phyloP scores from a whole-genome alignment of 2,797 vertebrate genomes.

The Denticeps clupeoides region DNA sequence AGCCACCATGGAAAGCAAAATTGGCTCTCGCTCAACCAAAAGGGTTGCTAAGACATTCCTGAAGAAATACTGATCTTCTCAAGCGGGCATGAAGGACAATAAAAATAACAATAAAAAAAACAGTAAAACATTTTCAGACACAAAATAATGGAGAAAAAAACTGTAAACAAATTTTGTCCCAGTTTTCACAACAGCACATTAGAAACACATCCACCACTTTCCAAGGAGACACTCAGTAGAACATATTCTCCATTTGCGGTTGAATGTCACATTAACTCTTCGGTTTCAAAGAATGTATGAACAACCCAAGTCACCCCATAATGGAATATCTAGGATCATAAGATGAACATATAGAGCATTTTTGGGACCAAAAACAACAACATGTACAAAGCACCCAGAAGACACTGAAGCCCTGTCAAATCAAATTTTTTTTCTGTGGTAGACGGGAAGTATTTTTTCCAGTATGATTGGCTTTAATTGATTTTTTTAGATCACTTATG shows the following conservation, averaged over 20 bases:
- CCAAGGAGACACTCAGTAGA: constrained; percentile 1
- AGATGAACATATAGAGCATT: too few species aligned
- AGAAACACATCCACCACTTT: constrained; percentile 13
- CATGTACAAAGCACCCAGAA: too few species aligned
- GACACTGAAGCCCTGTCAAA: too few species aligned
- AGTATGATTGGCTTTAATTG: too few species aligned
- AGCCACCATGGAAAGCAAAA: constrained; percentile 8
- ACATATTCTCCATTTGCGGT: neutral
- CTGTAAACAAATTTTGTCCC: constrained; percentile 8
- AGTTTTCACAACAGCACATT: constrained; percentile 10
- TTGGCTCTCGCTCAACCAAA: neutral
- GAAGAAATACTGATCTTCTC: neutral
- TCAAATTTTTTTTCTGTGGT: too few species aligned
- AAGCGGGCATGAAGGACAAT: constrained; percentile 4
- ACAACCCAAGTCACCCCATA: constrained; percentile 14
- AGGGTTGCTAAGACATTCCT: neutral
- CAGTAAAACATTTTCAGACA: too few species aligned
- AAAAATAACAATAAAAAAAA: too few species aligned
- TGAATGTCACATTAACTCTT: constrained; percentile 8
- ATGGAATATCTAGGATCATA: too few species aligned
- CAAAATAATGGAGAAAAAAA: neutral
- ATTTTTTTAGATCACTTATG: too few species aligned
- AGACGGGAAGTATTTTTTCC: too few species aligned
- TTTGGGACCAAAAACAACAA: too few species aligned
- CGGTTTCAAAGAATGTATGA: constrained; percentile 8